These are phyloP conservation scores for Cerastis rubricosa DNA, from an alignment of 2,888 invertebrate species.

Conservation along the genomic window DNA sequence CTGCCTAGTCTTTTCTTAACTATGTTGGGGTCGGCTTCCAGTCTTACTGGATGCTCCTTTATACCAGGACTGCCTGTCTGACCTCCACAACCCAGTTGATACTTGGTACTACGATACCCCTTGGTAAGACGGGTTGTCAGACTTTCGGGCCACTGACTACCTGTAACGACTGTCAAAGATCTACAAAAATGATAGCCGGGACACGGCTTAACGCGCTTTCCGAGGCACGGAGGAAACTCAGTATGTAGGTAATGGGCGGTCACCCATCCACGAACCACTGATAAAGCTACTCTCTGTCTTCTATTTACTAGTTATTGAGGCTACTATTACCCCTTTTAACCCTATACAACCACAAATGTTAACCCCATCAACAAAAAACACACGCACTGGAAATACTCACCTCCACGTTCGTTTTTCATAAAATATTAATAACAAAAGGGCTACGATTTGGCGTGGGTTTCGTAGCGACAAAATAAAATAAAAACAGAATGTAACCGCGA, in stretches of 20 bases:
- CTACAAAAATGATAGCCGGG: too few species aligned
- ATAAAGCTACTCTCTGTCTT: neutral
- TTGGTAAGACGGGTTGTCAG: neutral
- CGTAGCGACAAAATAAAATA: slow-evolving; percentile 79
- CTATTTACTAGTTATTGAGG: neutral
- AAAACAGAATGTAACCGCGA: slow-evolving; percentile 78
- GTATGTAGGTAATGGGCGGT: too few species aligned
- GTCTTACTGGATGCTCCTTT: neutral
- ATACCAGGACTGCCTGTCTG: neutral
- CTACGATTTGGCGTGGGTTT: slow-evolving; percentile 76
- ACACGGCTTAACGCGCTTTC: too few species aligned
- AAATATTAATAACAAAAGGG: slow-evolving; percentile 64
- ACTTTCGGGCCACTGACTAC: neutral
- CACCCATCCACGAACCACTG: too few species aligned
- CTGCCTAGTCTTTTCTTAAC: neutral
- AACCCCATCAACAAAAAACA: slow-evolving; percentile 23
- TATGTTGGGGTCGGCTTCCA: neutral
- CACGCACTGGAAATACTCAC: slow-evolving; percentile 12
- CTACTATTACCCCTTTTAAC: neutral
- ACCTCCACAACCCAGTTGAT: neutral
- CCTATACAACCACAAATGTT: neutral
- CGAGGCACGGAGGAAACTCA: too few species aligned
- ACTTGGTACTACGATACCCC: neutral
- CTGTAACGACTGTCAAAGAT: neutral
- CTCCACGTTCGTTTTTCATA: slow-evolving; percentile 26